These are phyloP conservation scores for Morus bassanus DNA, from an alignment of 2,797 vertebrate genomes.

Conservation along the genomic window DNA sequence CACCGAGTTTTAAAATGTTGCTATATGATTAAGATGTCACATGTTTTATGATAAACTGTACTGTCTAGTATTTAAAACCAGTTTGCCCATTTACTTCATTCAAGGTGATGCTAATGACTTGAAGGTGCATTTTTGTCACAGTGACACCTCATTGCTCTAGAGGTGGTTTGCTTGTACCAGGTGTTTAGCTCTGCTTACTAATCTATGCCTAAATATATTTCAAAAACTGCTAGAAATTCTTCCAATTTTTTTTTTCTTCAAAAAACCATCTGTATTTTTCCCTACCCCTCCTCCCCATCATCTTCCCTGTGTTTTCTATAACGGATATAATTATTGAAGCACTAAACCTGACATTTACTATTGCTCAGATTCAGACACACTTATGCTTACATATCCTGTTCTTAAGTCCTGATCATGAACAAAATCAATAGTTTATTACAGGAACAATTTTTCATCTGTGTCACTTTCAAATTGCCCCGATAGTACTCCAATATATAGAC, in stretches of 20 bases:
- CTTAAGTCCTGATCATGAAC: neutral
- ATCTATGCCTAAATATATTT: neutral
- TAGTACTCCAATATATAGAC: neutral
- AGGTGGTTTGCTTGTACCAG: neutral
- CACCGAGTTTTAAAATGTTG: neutral
- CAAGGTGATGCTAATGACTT: neutral
- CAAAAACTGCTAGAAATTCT: neutral
- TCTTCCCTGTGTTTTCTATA: neutral
- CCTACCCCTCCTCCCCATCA: neutral
- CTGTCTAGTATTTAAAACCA: neutral
- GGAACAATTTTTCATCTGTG: constrained; percentile 60
- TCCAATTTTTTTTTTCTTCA: neutral
- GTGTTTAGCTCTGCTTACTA: neutral
- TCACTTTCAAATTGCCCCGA: constrained; percentile 52
- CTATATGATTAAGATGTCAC: neutral
- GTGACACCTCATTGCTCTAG: neutral
- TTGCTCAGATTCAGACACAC: neutral
- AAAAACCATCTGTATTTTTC: neutral
- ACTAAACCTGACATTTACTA: neutral
- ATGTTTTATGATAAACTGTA: neutral
- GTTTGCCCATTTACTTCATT: neutral
- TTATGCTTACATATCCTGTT: constrained; percentile 35
- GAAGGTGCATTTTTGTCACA: neutral
- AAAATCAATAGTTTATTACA: constrained; percentile 69
- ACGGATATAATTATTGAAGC: neutral